A percentile compares a stretch with the other conserved stretches of the same genome.
These are phyloP conservation scores for Eurypyga helias DNA, from an alignment of 2,113 vertebrate species.

Conservation along the genomic window DNA sequence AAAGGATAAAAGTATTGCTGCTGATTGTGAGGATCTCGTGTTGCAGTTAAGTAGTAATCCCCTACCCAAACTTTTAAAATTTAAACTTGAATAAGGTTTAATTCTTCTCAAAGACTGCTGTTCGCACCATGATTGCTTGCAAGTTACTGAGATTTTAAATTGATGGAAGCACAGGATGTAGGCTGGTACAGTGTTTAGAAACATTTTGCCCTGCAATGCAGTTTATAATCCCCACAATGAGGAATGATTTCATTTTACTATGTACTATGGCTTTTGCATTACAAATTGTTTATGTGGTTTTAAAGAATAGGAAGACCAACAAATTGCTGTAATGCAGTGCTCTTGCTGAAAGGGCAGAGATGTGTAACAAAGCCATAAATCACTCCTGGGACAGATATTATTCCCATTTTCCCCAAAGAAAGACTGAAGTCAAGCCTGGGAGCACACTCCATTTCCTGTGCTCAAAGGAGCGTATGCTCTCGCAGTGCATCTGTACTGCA, in stretches of 20 bases:
- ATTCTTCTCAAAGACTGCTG: not conserved
- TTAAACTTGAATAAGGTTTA: not conserved
- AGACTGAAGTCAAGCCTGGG: not conserved
- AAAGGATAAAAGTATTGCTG: not conserved
- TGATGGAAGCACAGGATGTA: not conserved
- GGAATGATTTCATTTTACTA: not conserved
- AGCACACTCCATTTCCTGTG: not conserved
- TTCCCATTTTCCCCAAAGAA: not conserved
- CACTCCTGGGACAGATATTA: not conserved
- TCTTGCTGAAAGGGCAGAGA: not conserved
- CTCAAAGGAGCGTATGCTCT: not conserved
- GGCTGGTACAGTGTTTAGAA: not conserved
- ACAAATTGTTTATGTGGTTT: not conserved
- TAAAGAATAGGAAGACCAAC: not conserved
- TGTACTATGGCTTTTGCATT: not conserved
- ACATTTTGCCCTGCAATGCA: not conserved
- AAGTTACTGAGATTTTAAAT: not conserved
- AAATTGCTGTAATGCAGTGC: not conserved
- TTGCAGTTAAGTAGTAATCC: not conserved
- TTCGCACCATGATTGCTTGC: not conserved
- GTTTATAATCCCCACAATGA: not conserved
- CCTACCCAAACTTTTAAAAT: not conserved
- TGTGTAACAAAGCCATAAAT: not conserved
- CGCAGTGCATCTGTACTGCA: not conserved
- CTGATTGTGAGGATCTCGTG: not conserved